Base-by-base conservation (phyloP, 2,113 vertebrate species). In the Plectropomus leopardus region DNA sequence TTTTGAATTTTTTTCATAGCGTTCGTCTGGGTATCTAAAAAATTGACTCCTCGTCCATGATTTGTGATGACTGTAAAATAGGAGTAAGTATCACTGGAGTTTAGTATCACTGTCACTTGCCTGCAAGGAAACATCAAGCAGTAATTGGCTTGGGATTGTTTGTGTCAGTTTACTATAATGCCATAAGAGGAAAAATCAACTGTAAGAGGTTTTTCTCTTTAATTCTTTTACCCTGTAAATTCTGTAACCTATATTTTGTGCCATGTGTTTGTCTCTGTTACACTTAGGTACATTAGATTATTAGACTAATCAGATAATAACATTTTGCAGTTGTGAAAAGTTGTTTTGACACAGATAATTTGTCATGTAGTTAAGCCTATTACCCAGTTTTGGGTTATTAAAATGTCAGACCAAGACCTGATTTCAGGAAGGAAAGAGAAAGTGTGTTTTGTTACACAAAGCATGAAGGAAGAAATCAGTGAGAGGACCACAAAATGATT, bases 51-150 rank as follows among this genome's bases (percentile, higher is more conserved):
- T n/a, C 40, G 0, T 47, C 11, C 14, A 9, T 77, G 70, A 82
- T 86, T 82, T 80, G 64, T 50, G 58, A 63, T 51, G 42, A 42
- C 50, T 64, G 54, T n/a, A n/a, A n/a, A n/a, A n/a, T n/a, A n/a
- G 42, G 71, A 80, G 65, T 54, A 4, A 44, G 34, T 65, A 45
- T n/a, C 17, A 15, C 36, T 59, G 40, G 23, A 34, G 66, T 76
- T 58, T 36, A 44, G 32, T 72, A 2, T 77, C 51, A 5, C 19
- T 75, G n/a, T 82, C 42, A 47, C 28, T 71, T 36, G 2, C 45
- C 21, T 71, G 24, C 40, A 66, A 32, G 30, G 64, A 42, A 21
- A 26, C 30, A 47, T 68, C 34, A 42, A 44, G 47, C 32, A 55
- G 7, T 47, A 58, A 70, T 36, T 47, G 15, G 10, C 36, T 30